These are phyloP conservation scores for Myotis brandtii DNA, from an alignment of 2,113 vertebrate genomes.

Conservation along the genomic window DNA sequence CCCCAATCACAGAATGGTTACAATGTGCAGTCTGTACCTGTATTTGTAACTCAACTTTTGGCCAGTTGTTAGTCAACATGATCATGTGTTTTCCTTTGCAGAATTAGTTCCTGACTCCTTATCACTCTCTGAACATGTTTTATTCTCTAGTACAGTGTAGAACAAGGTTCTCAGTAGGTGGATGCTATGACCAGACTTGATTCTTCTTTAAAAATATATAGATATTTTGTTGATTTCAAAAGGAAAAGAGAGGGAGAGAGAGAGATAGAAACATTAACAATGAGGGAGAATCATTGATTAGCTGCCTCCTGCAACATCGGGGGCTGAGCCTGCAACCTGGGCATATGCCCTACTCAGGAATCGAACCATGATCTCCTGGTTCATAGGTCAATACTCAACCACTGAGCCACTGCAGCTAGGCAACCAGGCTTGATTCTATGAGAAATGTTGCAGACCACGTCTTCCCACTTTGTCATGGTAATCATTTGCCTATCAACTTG, in stretches of 20 bases:
- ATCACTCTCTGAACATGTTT: not conserved
- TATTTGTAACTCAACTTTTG: not conserved
- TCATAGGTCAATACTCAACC: no score
- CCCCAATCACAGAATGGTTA: not conserved
- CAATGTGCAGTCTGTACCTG: not conserved
- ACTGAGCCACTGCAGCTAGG: no score
- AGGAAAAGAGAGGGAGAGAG: no score
- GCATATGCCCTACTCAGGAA: no score
- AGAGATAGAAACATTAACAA: no score
- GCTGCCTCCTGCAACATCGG: no score
- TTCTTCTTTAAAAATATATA: no score
- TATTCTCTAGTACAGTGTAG: accelerated
- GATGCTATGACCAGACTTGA: accelerated
- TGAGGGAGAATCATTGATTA: no score
- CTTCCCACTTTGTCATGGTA: not conserved
- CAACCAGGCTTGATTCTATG: not conserved
- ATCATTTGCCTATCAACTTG: not conserved
- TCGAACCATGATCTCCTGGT: no score
- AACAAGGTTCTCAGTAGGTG: accelerated
- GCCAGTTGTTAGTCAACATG: not conserved
- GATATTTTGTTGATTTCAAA: no score
- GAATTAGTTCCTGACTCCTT: not conserved
- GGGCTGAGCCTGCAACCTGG: no score
- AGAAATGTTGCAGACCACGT: accelerated
- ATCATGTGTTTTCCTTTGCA: not conserved